Evolutionary conservation across 2,113 vertebrate genomes (phyloP).

Genomic region (Vimba vimba): DNA sequence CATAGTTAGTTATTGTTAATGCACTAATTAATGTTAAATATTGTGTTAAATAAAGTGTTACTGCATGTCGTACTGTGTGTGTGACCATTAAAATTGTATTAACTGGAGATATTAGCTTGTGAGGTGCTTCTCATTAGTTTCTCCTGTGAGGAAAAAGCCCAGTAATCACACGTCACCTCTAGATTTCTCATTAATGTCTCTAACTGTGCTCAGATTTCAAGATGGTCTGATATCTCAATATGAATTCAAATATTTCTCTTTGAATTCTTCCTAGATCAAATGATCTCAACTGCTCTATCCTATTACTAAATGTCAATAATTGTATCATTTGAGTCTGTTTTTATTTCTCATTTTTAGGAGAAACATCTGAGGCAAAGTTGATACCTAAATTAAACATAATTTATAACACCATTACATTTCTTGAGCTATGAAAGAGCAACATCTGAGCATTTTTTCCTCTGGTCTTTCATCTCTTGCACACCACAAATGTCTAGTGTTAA

Average conservation of each 20-base stretch:
- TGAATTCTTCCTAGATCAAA: background rate
- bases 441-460: conserved; percentile 4
- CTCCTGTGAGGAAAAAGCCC: background rate
- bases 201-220: background rate
- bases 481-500: conserved; percentile 19
- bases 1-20: no score
- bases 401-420: background rate
- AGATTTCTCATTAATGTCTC: background rate
- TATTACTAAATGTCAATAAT: background rate
- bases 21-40: no score
- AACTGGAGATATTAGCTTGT: no score
- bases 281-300: background rate
- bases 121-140: background rate
- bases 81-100: no score
- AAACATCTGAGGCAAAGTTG: background rate
- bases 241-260: background rate
- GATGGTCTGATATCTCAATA: background rate
- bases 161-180: background rate
- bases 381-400: background rate
- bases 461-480: background rate
- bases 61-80: no score
- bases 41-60: no score
- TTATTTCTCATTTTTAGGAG: background rate
- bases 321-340: background rate
- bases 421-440: background rate